Evolutionary conservation across 2,888 invertebrate species (phyloP), one percentile per base, ranked within the genome.

Genomic region (Prosapia bicincta): DNA sequence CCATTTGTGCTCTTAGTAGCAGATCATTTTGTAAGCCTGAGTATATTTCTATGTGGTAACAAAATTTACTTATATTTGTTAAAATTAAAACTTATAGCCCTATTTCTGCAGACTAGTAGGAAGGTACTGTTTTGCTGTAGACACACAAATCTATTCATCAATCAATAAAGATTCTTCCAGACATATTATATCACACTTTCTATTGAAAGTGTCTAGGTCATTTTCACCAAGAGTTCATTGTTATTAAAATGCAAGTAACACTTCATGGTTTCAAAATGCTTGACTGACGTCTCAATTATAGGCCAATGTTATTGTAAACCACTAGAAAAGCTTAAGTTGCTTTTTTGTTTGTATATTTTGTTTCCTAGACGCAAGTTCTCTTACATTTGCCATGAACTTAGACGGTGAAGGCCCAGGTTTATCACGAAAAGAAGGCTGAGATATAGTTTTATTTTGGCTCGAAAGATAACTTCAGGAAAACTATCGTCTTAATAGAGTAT

Each of bases 41-140:
- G 69, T 78, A 78, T 7, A 79, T 76, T 69, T 80, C 77, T 30
- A 78, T 77, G 25, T 79, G 78, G 32, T 80, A 77, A 24, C 75
- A 69, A 71, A 78, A 72, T 15, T 77, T 77, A 25, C 66, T 54
- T 20, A 66, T 43, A 23, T 68, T 79, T 23, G 66, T 38, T 38
- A 78, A 54, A 43, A 80, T 73, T 72, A 78, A 78, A 24, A 79
- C 25, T 80, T 79, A 76, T 71, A 81, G 9, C 80, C 80, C 78
- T 78, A 84, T 79, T 85, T 84, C 73, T 83, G 83, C 68, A 83
- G 84, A 77, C 84, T 85, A 26, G 81, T 79, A 23, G 83, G 83
- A 76, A 83, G 80, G 78, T 83, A 84, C 74, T 82, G 83, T 72
- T 82, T 82, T 71, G 70, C 78, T 78, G 81, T 82, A 30, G 79